Evolutionary conservation across 1,140 invertebrate species (phyloP), one percentile per base, ranked within the genome.

Genomic region (Limonius californicus): DNA sequence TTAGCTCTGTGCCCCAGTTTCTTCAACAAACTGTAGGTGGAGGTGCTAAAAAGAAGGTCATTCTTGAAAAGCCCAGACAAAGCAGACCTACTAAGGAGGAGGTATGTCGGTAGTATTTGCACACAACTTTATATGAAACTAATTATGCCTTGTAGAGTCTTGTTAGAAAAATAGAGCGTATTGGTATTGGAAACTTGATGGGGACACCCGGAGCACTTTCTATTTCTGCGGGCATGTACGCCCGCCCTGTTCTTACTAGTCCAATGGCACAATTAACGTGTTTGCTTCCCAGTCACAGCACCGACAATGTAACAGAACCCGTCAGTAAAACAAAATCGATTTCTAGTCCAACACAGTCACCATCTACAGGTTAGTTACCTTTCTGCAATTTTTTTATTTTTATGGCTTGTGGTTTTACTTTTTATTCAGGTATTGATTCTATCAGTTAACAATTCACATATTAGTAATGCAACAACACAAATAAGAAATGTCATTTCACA

Each of bases 211-310:
- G 82, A 27, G 75, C 78, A 12, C 68, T 83, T 9, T 81, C 79
- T 4, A 75, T 80, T 2, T 80, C 84, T 0, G 82, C 82, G 15
- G 80, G 80, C 1, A 77, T 84, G 18, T 85, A 83, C 71, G 77
- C 78, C 7, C 74, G 82, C 14, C 75, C 82, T 6, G 76, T 81
- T 0, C 76, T 84, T 63, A 81, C 81, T 32, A 90, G 88, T 74
- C 88, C 88, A 2, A 88, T 90, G 83, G 84, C 87, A 58, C 88
- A 89, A 76, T 70, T 89, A 63, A 88, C 87, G 21, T 89, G 87
- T 69, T 75, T 90, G n/a, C 71, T 80, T 73, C 72, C 74, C 12
- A 76, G 70, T 60, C 74, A 77, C 47, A 75, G 74, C 64, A 18
- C 2, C 2, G 45, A 50, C 18, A 21, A 50, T 19, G 3, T 45